Percentiles rank a stretch among this genome's conserved stretches.
These are phyloP conservation scores for Mormyrus proboscirostris DNA, from an alignment of 2,797 vertebrate species.

Conservation along the genomic window DNA sequence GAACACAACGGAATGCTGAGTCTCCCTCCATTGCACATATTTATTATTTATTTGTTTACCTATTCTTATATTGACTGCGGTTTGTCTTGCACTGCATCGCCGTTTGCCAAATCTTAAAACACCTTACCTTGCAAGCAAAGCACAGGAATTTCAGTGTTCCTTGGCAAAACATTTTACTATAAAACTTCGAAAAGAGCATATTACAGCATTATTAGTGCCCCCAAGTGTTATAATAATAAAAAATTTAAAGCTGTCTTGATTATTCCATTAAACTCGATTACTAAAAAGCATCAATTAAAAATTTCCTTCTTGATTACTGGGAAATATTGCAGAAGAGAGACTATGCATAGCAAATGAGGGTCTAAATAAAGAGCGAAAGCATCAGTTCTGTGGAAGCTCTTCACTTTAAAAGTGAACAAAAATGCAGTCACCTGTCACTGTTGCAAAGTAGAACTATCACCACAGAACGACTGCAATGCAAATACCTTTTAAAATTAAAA, in stretches of 20 bases:
- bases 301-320: not conserved
- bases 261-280: not conserved
- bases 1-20: not conserved
- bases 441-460: not conserved
- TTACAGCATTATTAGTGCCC: not conserved
- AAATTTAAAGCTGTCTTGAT: not conserved
- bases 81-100: not conserved
- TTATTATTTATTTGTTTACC: not conserved
- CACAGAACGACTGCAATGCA: not conserved
- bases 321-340: not conserved
- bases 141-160: not conserved
- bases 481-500: not conserved
- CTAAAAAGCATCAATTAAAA: not conserved
- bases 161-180: not conserved
- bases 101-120: not conserved
- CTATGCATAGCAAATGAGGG: not conserved
- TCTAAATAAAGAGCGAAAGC: not conserved
- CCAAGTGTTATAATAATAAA: not conserved
- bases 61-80: not conserved
- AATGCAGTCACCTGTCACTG: not conserved
- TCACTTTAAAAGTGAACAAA: not conserved
- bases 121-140: not conserved
- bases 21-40: not conserved
- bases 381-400: not conserved
- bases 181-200: not conserved